Evolutionary conservation across 2,888 invertebrate species (phyloP), one percentile per base, ranked within the genome.

Genomic region (Cheilosia soror): DNA sequence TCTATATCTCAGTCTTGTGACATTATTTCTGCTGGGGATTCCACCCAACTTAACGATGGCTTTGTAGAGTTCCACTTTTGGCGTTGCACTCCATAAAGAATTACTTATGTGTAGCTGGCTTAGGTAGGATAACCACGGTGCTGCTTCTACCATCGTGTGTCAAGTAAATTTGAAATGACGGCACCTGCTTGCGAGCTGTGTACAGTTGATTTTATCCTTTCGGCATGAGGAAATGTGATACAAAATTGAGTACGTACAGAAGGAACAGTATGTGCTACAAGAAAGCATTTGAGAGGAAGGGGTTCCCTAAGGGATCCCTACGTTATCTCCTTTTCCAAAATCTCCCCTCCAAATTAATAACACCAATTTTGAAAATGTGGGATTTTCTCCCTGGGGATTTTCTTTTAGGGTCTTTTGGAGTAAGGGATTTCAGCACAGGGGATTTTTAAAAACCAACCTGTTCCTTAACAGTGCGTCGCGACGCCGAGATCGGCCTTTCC

Each of bases 111-210:
- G 7, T 55, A 31, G 27, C 27, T 53, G 42, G 13, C 68, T 42
- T 31, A 27, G 49, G 25, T 31, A 27, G 42, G 42, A 42, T 42
- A n/a, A 25, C 5, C 33, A 9, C 11, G 2, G 20, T 20, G 57
- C 44, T 69, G 47, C 42, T 13, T 42, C 6, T 31, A 15, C 49
- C 49, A 31, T 65, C 37, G 40, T 55, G 40, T 77, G 65, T 77
- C 60, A 58, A 77, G 71, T 66, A 62, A 66, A 77, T 72, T 63
- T 62, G 62, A n/a, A 27, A 29, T 51, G 51, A 73, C 68, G 57
- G 68, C 83, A 83, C 72, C 72, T 83, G 66, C 62, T 31, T 68
- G 40, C 49, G 71, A 55, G 77, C 53, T 40, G 20, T 68, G 31
- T 53, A 25, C 51, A 60, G 60, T 65, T 65, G 71, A 71, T 63